Base-by-base conservation (phyloP, 1,140 invertebrate species). In the Leptoteleia sp. region DNA sequence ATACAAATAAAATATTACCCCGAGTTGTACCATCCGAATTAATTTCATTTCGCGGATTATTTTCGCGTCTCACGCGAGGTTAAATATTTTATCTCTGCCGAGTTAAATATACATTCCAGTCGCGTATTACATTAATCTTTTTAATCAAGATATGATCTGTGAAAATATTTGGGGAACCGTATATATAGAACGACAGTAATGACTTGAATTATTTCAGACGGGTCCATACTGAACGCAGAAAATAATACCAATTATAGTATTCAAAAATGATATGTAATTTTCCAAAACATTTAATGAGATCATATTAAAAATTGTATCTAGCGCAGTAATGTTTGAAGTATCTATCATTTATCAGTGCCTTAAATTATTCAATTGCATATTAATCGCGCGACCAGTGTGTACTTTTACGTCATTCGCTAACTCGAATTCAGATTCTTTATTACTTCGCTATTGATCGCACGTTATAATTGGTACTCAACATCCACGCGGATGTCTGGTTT, bases 391-490 rank as follows among this genome's bases (percentile, higher is more conserved):
- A 29, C 27, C 4, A 29, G 1, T 8, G 27, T 22, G 5, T 22
- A 22, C 19, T 22, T 3, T 29, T 5, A 1, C 27, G 7, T 17
- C 31, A 6, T 25, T 45, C 13, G 50, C n/a, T 29, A n/a, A 43
- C 4, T 57, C 25, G 27, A 35, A 45, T 40, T 38, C 8, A 5
- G 4, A 35, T 47, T 47, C 35, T 43, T 61, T 25, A n/a, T 13
- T 27, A 15, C 6, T n/a, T 9, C 12, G 4, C 17, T 67, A 67
- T 67, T 67, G 62, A 67, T 67, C 48, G 27, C 9, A 11, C 25
- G 62, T 35, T 54, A 54, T 43, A 67, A 54, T 67, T 67, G 38
- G 37, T 42, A 45, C 38, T 43, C 37, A 12, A 45, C 4, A 48
- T 33, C 15, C 13, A 37, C 47, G 27, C 35, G 13, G 33, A 27